Evolutionary conservation across 2,797 vertebrate genomes (phyloP), one percentile per base, ranked within the genome.

Genomic region (Hybognathus amarus): DNA sequence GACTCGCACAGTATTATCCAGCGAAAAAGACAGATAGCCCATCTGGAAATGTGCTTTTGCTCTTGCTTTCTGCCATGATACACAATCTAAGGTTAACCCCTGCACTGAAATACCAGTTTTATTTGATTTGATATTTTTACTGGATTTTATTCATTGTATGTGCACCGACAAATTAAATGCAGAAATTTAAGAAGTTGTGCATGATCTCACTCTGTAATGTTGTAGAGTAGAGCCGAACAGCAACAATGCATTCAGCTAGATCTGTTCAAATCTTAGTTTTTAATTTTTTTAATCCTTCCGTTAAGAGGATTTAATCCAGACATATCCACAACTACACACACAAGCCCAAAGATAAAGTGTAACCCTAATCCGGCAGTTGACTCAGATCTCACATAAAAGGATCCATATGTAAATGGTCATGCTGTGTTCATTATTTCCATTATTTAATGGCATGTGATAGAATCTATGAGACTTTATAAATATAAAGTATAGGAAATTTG

Each of bases 221-320:
- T 10, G 47, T 10, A 33, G n/a, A 59, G 56, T 10, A 36, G n/a
- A 59, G 61, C 50, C 50, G 42, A 61, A 47, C 50, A 61, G 52
- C 61, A 73, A 84, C 82, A 70, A 69, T 85, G 79, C 68, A 40
- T 82, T 70, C 54, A 79, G 33, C 73, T 59, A 70, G 73, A 91
- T 91, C 88, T 79, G 80, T 24, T 86, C 17, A 45, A 87, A 87
- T 87, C 85, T 90, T 90, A 30, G 81, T 87, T 85, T 86, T 76
- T 17, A 61, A 84, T 84, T 68, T 81, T 82, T 90, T 89, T 86
- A 92, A 93, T 92, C 91, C 88, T 82, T 27, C 27, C 36, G 30
- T 90, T 94, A 93, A 93, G 91, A 93, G 91, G 93, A 93, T 93
- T 93, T 87, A 27, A 89, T 76, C 71, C 86, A 91, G 89, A 90